Evolutionary conservation across 2,113 vertebrate species (phyloP).

Genomic region (Periophthalmodon schlosseri): DNA sequence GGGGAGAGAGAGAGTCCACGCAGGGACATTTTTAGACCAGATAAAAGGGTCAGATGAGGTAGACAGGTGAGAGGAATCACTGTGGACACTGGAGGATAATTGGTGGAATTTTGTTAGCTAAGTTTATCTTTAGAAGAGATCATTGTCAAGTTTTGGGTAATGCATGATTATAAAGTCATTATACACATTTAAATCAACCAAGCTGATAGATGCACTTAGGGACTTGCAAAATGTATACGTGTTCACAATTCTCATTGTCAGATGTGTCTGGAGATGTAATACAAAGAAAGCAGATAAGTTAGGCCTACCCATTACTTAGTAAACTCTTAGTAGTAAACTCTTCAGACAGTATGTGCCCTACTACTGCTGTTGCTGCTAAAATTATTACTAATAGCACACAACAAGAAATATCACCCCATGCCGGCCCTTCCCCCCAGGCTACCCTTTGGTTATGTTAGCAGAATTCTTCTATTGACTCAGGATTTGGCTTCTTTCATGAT

Average conservation of each 20-base stretch:
- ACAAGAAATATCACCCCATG: background rate
- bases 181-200: background rate
- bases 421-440: background rate
- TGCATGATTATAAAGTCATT: background rate
- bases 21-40: conserved; percentile 12
- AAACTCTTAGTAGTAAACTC: too few relatives aligned
- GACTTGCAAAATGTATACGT: background rate
- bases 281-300: too few relatives aligned
- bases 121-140: background rate
- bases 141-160: background rate
- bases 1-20: background rate
- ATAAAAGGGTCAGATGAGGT: background rate
- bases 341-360: too few relatives aligned
- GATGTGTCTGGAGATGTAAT: too few relatives aligned
- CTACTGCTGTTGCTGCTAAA: too few relatives aligned
- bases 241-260: too few relatives aligned
- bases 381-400: too few relatives aligned
- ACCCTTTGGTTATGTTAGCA: background rate
- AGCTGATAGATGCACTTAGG: background rate
- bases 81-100: background rate
- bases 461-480: background rate
- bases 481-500: background rate
- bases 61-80: background rate
- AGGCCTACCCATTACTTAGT: too few relatives aligned
- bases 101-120: background rate